Conservation (phyloP, 1,140 invertebrate genomes). For the Drosophila punjabiensis region DNA sequence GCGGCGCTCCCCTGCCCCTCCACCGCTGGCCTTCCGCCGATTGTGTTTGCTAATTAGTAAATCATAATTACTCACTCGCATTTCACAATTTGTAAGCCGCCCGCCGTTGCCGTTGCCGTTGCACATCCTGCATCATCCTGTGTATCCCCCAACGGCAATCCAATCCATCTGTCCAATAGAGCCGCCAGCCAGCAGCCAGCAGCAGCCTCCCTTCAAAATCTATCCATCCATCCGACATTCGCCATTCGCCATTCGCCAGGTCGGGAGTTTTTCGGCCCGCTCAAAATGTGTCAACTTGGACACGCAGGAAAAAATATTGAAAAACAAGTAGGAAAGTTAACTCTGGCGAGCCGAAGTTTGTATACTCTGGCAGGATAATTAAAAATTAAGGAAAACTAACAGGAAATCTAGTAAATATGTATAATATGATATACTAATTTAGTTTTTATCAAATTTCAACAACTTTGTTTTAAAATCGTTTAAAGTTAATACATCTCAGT, state of each 20-base stretch:
- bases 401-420: too few species aligned
- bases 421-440: too few species aligned
- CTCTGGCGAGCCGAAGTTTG: too few species aligned
- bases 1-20: slow-evolving; percentile 29
- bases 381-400: too few species aligned
- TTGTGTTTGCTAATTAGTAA: slow-evolving; percentile 82
- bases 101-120: background rate
- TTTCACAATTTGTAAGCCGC: slow-evolving; percentile 71
- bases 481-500: too few species aligned
- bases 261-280: slow-evolving; percentile 20
- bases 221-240: slow-evolving; percentile 36
- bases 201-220: background rate
- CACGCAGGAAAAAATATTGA: slow-evolving; percentile 2
- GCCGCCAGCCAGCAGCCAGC: background rate
- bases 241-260: slow-evolving; percentile 21
- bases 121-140: slow-evolving; percentile 10
- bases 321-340: too few species aligned
- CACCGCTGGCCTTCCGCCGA: slow-evolving; percentile 5
- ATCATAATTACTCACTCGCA: slow-evolving; percentile 81
- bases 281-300: slow-evolving; percentile 27
- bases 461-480: too few species aligned
- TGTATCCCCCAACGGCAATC: slow-evolving; percentile 33
- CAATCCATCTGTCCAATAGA: slow-evolving; percentile 38
- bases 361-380: too few species aligned
- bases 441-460: too few species aligned